Base-by-base conservation (phyloP, 1,140 invertebrate genomes). In the Hyles vespertilio region DNA sequence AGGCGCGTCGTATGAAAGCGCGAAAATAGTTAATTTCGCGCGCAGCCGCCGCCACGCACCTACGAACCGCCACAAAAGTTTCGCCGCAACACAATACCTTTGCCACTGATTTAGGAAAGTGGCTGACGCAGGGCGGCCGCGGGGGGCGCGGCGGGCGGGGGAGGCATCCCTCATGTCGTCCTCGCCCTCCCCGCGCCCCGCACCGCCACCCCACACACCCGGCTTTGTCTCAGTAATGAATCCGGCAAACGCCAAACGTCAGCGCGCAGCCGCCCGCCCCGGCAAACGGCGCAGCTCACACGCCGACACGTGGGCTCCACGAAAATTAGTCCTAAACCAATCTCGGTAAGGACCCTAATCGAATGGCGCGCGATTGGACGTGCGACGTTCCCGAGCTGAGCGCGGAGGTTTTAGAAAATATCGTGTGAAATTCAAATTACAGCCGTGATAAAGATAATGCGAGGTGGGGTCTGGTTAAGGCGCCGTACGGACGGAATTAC, bases 141-240 rank as follows among this genome's bases (percentile, higher is more conserved):
- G 32, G 55, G 57, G 67, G 59, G 36, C 44, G 49, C 10, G 3
- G 11, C 59, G 40, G 56, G 55, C 12, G 34, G 61, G 51, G 44
- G 51, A 48, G 63, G 58, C 60, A 61, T 60, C 70, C 70, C 69
- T 63, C 67, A 63, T 67, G 65, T 56, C 47, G 47, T 62, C 52
- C 59, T 34, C 61, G 52, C 59, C 61, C 51, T 57, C 12, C 69
- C 46, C 49, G 47, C 51, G 10, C 43, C 56, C 52, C n/a, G 44
- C 49, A 58, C 59, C 55, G 57, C 56, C 67, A 44, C 61, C 59
- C 51, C 51, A 61, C 45, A 56, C 59, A 51, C 69, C 64, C 70
- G 57, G 63, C 77, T 86, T 85, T 87, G 82, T 87, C 83, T 87
- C 80, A 76, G 80, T 85, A 85, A 87, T 87, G 84, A 87, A 85